Base-by-base conservation (phyloP, 2,113 vertebrate species). In the Hippoglossus stenolepis region DNA sequence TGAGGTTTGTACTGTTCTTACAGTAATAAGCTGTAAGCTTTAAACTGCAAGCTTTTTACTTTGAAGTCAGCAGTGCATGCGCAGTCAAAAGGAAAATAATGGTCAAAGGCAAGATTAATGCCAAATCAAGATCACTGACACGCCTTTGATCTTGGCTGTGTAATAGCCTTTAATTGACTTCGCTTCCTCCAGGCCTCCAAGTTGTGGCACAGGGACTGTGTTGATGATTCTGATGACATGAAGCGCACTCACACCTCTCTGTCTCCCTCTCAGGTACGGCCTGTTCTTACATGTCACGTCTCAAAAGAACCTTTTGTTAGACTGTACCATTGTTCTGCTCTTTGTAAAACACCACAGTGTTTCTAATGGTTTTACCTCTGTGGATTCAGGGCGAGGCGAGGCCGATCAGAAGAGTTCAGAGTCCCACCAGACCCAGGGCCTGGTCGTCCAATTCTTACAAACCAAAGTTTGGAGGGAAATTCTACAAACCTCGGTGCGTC, bases 321-420 rank as follows among this genome's bases (percentile, higher is more conserved):
- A 20, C 5, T 20, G 0, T 21, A 3, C 12, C 3, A 14, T 8
- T 40, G 20, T 4, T 45, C 38, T 45, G 21, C 15, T 70, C 20
- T 60, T 53, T 70, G 21, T 43, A 26, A 59, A 63, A 13, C 3
- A 9, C 15, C 17, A 21, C 24, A 2, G 11, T 54, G 17, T 54
- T 24, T 73, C 17, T 3, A 26, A 35, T 21, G 18, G 0, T 53
- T 75, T 31, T 20, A 53, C 17, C 2, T 11, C 2, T 49, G 17
- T 78, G 4, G 0, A 62, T 79, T 71, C 62, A 93, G 93, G 80
- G 80, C 12, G 68, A 79, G 9, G 82, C 67, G 67, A 81, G 74
- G 38, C 76, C 82, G 2, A 77, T 92, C 73, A 88, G 90, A 61
- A 84, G 91, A 81, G 80, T 83, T 24, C 57, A 56, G 43, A 92